Conservation (phyloP, 2,888 invertebrate genomes). For the Onthophagus sagittarius region DNA sequence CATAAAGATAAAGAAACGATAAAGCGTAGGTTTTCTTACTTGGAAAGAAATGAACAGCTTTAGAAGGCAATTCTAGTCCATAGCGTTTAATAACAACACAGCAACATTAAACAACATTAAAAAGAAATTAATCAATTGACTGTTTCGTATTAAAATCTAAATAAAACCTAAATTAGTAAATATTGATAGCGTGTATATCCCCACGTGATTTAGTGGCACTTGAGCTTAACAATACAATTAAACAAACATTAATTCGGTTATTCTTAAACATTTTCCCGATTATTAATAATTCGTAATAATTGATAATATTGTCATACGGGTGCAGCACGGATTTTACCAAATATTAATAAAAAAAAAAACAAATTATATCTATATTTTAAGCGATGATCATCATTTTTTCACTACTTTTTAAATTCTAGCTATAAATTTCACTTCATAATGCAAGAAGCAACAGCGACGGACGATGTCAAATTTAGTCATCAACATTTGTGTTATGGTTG, state of each 20-base stretch:
- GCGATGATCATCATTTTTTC: background rate
- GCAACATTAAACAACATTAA: background rate
- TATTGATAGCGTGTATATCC: constrained; percentile 20
- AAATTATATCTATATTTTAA: constrained; percentile 17
- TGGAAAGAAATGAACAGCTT: background rate
- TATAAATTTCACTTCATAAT: constrained; percentile 4
- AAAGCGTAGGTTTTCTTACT: background rate
- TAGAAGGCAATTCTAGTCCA: constrained; percentile 25
- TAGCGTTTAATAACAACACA: constrained; percentile 18
- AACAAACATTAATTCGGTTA: constrained; percentile 18
- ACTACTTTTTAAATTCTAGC: background rate
- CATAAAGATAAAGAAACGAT: background rate
- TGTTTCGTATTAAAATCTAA: constrained; percentile 13
- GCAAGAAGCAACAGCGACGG: background rate
- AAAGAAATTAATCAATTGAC: constrained; percentile 13
- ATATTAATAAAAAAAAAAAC: constrained; percentile 15
- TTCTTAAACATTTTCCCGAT: constrained; percentile 20
- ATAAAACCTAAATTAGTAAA: constrained; percentile 15
- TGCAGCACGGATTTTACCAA: constrained; percentile 26
- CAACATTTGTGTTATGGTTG: constrained; percentile 22
- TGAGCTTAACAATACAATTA: constrained; percentile 17
- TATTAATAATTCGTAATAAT: constrained; percentile 11
- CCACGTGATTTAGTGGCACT: constrained; percentile 25
- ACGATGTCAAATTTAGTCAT: background rate
- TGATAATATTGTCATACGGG: constrained; percentile 21